Conservation (phyloP, 2,888 invertebrate species). For the Itoplectis maculator region DNA sequence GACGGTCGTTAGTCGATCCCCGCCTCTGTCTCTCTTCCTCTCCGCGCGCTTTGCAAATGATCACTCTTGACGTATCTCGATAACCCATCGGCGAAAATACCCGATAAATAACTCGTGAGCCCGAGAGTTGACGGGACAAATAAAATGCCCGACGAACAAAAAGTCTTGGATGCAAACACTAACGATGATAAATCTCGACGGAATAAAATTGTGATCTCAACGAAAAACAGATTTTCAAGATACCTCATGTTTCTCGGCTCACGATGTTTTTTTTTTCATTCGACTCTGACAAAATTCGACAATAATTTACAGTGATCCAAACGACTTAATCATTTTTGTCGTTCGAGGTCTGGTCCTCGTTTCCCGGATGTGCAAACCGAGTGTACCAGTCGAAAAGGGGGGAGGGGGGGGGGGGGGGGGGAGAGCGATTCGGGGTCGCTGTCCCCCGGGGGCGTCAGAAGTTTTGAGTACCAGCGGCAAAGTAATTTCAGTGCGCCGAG, state of each 20-base stretch:
- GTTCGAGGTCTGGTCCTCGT: background rate
- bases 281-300: background rate
- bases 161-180: too few species aligned
- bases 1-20: slow-evolving; percentile 5
- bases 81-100: background rate
- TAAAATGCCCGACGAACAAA: too few species aligned
- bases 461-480: slow-evolving; percentile 22
- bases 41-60: background rate
- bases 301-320: background rate
- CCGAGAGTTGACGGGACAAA: background rate
- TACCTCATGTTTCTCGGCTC: too few species aligned
- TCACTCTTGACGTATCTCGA: background rate
- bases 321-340: background rate
- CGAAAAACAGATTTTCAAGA: too few species aligned
- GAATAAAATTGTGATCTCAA: too few species aligned
- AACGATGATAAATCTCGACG: too few species aligned
- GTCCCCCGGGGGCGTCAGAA: background rate
- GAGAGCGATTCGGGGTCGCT: background rate
- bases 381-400: background rate
- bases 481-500: slow-evolving; percentile 56
- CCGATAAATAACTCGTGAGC: background rate
- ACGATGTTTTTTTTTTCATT: background rate
- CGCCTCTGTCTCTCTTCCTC: too few species aligned
- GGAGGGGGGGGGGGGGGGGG: background rate
- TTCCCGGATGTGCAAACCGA: background rate